Conservation (phyloP, 1,140 invertebrate genomes). For the Eupristina koningsbergeri region DNA sequence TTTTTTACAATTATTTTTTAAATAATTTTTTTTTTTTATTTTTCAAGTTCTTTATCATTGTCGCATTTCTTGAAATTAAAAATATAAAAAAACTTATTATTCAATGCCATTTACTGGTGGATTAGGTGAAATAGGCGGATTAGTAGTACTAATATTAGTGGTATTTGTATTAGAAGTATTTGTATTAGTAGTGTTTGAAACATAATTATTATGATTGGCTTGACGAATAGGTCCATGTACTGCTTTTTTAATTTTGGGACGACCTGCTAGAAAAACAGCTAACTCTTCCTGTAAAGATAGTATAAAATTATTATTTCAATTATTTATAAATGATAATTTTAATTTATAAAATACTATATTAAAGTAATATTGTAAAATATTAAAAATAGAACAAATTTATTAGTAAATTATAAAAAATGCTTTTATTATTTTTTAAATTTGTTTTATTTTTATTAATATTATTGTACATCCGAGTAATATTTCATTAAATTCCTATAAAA, state of each 20-base stretch:
- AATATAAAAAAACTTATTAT: conserved; percentile 50
- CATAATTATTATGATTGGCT: conserved; percentile 73
- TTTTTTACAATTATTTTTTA: too few species aligned
- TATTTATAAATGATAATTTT: not conserved
- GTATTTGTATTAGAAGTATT: too few species aligned
- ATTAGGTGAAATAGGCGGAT: too few species aligned
- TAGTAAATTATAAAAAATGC: too few species aligned
- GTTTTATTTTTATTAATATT: not conserved
- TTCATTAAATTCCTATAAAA: conserved; percentile 25
- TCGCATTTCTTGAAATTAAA: not conserved
- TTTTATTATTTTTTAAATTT: not conserved
- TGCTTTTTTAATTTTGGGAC: conserved; percentile 72
- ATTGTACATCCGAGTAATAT: not conserved
- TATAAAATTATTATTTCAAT: not conserved
- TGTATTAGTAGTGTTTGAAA: conserved; percentile 68
- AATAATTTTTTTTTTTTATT: too few species aligned
- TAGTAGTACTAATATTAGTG: too few species aligned
- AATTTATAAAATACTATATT: conserved; percentile 28
- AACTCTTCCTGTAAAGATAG: conserved; percentile 72
- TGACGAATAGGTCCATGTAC: conserved; percentile 62
- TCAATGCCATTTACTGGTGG: conserved; percentile 74
- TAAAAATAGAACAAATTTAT: not conserved
- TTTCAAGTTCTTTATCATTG: not conserved
- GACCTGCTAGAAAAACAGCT: conserved; percentile 75
- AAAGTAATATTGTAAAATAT: not conserved